phyloP scores from a whole-genome alignment of 2,113 vertebrate genomes.

The Cyprinodon tularosa region DNA sequence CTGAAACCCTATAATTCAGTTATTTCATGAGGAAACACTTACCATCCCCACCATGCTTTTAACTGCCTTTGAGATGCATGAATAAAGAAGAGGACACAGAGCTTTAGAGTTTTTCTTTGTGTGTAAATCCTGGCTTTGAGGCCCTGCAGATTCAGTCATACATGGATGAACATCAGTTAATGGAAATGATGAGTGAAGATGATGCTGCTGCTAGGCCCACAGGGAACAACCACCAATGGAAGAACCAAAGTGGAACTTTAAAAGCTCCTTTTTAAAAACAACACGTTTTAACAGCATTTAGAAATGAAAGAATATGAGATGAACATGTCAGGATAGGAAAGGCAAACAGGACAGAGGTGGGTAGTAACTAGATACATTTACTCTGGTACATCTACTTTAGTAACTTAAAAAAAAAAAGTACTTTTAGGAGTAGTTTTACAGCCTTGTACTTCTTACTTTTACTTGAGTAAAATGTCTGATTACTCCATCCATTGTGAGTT shows the following conservation, averaged over 20 bases:
- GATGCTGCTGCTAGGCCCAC: neutral
- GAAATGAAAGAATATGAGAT: neutral
- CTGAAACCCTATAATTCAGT: neutral
- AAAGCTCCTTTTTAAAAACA: too few relatives aligned
- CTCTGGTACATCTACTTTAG: too few relatives aligned
- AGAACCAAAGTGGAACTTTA: too few relatives aligned
- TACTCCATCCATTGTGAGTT: too few relatives aligned
- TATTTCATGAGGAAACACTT: slow-evolving; percentile 73
- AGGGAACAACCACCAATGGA: too few relatives aligned
- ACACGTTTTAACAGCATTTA: neutral
- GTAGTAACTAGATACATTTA: too few relatives aligned
- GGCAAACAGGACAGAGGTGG: too few relatives aligned
- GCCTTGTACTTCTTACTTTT: too few relatives aligned
- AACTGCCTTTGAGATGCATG: slow-evolving; percentile 90
- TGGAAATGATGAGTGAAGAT: neutral
- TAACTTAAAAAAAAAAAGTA: too few relatives aligned
- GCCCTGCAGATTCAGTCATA: slow-evolving; percentile 27
- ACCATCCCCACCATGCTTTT: slow-evolving; percentile 96
- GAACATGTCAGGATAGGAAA: neutral
- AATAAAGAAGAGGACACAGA: slow-evolving; percentile 62
- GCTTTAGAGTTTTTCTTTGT: slow-evolving; percentile 32
- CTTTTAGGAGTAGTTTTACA: too few relatives aligned
- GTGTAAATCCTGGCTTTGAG: slow-evolving; percentile 9
- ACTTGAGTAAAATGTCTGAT: too few relatives aligned
- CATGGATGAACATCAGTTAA: neutral